Evolutionary conservation across 2,113 vertebrate genomes (phyloP).

Genomic region (Xerus inauris): DNA sequence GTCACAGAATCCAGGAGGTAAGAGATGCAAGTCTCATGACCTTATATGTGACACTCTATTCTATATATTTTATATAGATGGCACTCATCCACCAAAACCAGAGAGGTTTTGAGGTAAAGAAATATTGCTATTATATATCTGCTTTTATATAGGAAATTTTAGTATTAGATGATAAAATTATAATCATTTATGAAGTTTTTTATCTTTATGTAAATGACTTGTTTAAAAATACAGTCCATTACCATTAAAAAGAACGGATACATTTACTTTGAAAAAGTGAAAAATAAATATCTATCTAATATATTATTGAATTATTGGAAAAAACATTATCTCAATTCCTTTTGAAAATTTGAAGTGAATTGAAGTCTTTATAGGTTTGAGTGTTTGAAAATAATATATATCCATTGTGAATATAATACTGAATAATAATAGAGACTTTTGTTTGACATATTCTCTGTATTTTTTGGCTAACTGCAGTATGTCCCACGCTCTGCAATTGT

Average conservation of each 20-base stretch:
- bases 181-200: neutral
- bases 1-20: neutral
- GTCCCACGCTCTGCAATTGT: neutral
- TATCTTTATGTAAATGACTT: neutral
- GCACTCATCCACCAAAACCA: neutral
- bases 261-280: neutral
- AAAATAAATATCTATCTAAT: slow-evolving; percentile 7
- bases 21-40: neutral
- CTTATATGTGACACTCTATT: neutral
- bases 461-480: neutral
- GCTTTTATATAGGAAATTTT: neutral
- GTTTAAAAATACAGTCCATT: neutral
- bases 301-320: neutral
- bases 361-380: neutral
- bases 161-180: neutral
- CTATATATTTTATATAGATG: neutral
- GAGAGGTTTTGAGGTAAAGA: neutral
- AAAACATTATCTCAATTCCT: neutral
- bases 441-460: neutral
- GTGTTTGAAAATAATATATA: neutral
- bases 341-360: neutral
- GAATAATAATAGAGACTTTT: neutral
- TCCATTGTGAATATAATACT: neutral
- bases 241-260: neutral
- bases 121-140: neutral